Conservation (phyloP, 2,113 vertebrate species). For the Percopsis transmontana region DNA sequence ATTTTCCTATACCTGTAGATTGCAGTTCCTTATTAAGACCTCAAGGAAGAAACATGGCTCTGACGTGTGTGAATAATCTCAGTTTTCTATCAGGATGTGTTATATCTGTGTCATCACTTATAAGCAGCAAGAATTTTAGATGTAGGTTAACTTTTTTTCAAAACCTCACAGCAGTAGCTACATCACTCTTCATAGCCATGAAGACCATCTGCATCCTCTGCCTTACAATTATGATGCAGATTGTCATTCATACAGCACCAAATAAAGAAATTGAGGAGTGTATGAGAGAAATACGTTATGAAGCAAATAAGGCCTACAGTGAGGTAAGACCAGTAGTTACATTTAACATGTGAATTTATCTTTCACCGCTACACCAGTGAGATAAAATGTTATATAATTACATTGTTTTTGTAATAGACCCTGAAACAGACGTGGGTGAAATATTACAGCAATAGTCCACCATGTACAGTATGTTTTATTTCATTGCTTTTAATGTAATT, state of each 20-base stretch:
- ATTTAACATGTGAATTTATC: too few relatives aligned
- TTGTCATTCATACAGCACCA: background rate
- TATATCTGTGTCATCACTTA: conserved; percentile 12
- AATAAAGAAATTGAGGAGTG: background rate
- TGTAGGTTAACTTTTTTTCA: conserved; percentile 9
- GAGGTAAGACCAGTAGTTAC: conserved; percentile 31
- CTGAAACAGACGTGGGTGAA: too few relatives aligned
- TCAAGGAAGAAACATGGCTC: conserved; percentile 5
- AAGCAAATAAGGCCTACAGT: fast-evolving
- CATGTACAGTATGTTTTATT: too few relatives aligned
- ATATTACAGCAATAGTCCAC: too few relatives aligned
- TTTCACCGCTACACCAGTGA: background rate
- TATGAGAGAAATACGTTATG: fast-evolving
- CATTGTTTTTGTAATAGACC: background rate
- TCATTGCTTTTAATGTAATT: too few relatives aligned
- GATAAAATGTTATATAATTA: conserved; percentile 12
- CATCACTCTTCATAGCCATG: conserved; percentile 39
- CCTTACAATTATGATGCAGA: conserved; percentile 4
- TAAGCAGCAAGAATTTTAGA: conserved; percentile 14
- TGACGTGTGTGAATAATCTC: conserved; percentile 23
- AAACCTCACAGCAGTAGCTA: conserved; percentile 7
- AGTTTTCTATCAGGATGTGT: conserved; percentile 15
- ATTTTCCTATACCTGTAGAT: background rate
- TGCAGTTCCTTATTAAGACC: conserved; percentile 45
- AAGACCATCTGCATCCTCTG: conserved; percentile 7